Evolutionary conservation across 2,797 vertebrate genomes (phyloP), one percentile per base, ranked within the genome.

Genomic region (Gouania willdenowi): DNA sequence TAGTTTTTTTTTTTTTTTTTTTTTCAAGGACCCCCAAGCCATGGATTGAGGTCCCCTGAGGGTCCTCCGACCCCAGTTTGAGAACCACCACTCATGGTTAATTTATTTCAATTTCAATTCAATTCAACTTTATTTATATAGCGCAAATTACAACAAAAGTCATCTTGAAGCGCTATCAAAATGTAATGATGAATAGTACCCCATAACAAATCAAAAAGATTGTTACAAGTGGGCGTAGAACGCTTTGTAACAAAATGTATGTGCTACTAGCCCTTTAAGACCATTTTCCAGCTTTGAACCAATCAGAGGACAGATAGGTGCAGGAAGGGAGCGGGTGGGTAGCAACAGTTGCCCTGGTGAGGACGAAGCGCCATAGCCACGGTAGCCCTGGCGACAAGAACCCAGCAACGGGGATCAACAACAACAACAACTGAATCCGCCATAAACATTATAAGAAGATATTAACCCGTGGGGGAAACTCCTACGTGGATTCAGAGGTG

Each of bases 281-380:
- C 43, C 72, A 83, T 69, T 66, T 62, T 42, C 33, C 33, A 25
- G 37, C 4, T 5, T 14, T 56, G 26, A 43, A 26, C 89, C 88
- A 85, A 91, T 88, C 79, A 74, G 55, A 59, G 17, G 33, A 9
- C 5, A 20, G 48, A 29, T 66, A 76, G 76, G 87, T 90, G 90
- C 84, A 89, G 89, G 82, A 63, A 73, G 62, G 71, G 78, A 75
- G 63, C 72, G 83, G 89, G 92, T 92, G 92, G 93, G 92, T 97
- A 95, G 94, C 94, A 97, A 97, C 94, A 95, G 93, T 95, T 97
- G 93, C 93, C 94, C 92, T 91, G 94, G 94, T 95, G 94, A 95
- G 91, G 92, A 95, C 92, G 93, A 93, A 89, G 93, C 93, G 93
- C 94, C 93, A 97, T 95, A 97, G 92, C 90, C 93, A 93, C 94